Conservation (phyloP, 2,888 invertebrate species). For the Imbricaverruca yamaguchii region DNA sequence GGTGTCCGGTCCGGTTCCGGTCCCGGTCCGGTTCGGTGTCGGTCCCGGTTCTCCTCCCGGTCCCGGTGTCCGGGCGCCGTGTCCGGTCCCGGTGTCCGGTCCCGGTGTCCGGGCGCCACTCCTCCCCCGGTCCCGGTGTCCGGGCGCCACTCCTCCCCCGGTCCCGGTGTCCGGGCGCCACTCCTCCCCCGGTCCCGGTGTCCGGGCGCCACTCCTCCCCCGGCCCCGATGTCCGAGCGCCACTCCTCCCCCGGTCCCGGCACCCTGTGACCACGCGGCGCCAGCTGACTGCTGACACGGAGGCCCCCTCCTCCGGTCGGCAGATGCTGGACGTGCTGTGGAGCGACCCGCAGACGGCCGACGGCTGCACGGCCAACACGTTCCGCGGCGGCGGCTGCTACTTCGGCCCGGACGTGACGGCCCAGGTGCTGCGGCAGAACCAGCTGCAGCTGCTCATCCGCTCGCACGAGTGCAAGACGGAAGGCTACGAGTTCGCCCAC, state of each 20-base stretch:
- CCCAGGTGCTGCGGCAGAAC: constrained; percentile 65
- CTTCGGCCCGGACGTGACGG: constrained; percentile 84
- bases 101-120: too few relatives aligned
- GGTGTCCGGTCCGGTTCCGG: too few relatives aligned
- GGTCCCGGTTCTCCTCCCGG: too few relatives aligned
- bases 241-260: not conserved
- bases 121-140: too few relatives aligned
- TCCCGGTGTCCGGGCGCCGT: too few relatives aligned
- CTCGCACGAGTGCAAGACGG: constrained; percentile 88
- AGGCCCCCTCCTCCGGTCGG: not conserved
- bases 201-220: not conserved
- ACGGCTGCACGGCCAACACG: constrained; percentile 73
- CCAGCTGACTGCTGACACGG: not conserved
- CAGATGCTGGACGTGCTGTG: constrained; percentile 86
- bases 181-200: too few relatives aligned
- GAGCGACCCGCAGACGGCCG: constrained; percentile 78
- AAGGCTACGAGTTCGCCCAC: constrained; percentile 81
- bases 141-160: too few relatives aligned
- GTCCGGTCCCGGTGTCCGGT: too few relatives aligned
- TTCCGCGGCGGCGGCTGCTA: constrained; percentile 85
- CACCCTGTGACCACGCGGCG: not conserved
- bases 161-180: too few relatives aligned
- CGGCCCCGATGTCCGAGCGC: not conserved
- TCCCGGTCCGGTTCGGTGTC: too few relatives aligned
- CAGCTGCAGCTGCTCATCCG: constrained; percentile 69